Percentiles rank a stretch among this genome's conserved stretches.
These are phyloP conservation scores for Limnodromus scolopaceus DNA, from an alignment of 2,797 vertebrate species.

Conservation along the genomic window DNA sequence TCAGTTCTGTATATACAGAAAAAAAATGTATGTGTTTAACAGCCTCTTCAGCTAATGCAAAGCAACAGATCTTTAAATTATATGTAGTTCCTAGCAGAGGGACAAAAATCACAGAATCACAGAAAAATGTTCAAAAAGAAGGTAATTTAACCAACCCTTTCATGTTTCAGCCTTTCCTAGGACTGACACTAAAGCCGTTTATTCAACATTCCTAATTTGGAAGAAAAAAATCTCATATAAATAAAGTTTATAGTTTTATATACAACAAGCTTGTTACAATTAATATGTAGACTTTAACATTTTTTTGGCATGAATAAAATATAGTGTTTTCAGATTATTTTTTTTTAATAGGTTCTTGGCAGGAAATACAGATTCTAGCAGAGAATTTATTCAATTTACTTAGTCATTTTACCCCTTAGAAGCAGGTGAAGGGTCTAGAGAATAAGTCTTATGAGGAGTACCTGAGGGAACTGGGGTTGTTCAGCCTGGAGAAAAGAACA, in stretches of 20 bases:
- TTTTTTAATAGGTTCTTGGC: not conserved
- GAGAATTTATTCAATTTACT: not conserved
- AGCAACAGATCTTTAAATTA: not conserved
- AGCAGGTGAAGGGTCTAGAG: not conserved
- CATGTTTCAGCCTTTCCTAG: not conserved
- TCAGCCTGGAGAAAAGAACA: not conserved
- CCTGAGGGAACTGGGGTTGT: not conserved
- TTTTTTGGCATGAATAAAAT: not conserved
- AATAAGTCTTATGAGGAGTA: not conserved
- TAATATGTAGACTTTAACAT: not conserved
- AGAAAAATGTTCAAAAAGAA: rapidly evolving
- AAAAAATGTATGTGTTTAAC: not conserved
- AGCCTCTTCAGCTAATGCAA: not conserved
- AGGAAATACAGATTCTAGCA: not conserved
- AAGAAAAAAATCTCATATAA: not conserved
- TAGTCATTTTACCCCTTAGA: not conserved
- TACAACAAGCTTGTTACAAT: not conserved
- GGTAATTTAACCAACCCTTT: not conserved
- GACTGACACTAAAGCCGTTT: not conserved
- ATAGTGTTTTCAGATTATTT: not conserved
- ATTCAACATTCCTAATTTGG: not conserved
- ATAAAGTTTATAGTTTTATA: not conserved
- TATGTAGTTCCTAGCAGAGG: not conserved
- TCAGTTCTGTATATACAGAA: not conserved
- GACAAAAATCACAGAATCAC: too few species aligned